Evolutionary conservation across 2,888 invertebrate genomes (phyloP), one percentile per base, ranked within the genome.

Genomic region (Agonopterix alstromeriana): DNA sequence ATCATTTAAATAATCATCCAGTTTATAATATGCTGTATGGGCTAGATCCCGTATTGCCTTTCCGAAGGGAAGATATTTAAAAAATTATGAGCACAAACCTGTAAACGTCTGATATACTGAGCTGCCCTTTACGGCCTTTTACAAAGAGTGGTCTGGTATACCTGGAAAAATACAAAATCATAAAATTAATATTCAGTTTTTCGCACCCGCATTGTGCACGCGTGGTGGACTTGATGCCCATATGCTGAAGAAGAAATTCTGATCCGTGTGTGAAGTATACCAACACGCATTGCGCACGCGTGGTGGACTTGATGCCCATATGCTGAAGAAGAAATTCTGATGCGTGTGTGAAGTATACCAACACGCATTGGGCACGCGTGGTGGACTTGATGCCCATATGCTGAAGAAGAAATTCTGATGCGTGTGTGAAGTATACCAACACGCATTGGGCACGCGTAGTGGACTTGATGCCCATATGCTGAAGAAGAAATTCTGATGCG

Each of bases 21-120:
- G n/a, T n/a, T n/a, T n/a, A n/a, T n/a, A n/a, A n/a, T n/a, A n/a
- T n/a, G n/a, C 14, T 14, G 14, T 14, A 14, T 14, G 14, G 14
- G 14, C 14, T 14, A 14, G 14, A 2, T 14, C 14, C 14, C 14
- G n/a, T n/a, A 14, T 14, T 2, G 14, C 14, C 14, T 14, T 14
- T 14, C 2, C 14, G 14, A 2, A 14, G 2, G 14, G 14, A 14
- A 14, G 14, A 14, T n/a, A 14, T 14, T 14, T 3, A 4, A 17
- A 3, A 17, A 17, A 4, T 17, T 4, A 17, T 3, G 1, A 3
- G 14, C 3, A 27, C 27, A 27, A 27, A 83, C 85, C 85, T 82
- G 61, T 88, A 88, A 2, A 87, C 72, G 50, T 87, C 83, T 43
- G 86, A 86, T 70, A 88, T 86, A 53, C 78, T 84, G 35, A 88